A percentile compares a stretch with the other conserved stretches of the same genome.
Conservation (phyloP, 64 coral and sea anemone genomes). For the Montipora foliosa region DNA sequence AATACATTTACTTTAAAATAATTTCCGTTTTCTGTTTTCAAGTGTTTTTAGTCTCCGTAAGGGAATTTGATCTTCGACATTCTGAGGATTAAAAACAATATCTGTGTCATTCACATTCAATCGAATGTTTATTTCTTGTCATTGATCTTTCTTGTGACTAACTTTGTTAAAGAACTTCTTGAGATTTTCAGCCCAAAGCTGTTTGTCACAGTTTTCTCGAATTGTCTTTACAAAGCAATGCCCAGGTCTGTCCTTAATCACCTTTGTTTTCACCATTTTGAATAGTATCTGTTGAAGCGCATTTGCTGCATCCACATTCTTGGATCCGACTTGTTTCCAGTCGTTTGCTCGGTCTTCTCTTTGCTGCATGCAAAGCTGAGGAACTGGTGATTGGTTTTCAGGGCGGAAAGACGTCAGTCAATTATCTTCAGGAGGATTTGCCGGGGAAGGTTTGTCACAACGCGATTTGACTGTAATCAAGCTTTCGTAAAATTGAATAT, state of each 20-base stretch:
- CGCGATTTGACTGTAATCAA: neutral
- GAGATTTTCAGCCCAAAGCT: neutral
- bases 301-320: conserved; percentile 76
- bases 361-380: conserved; percentile 77
- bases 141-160: too few relatives aligned
- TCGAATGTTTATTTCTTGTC: too few relatives aligned
- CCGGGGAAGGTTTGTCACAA: conserved; percentile 60
- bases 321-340: conserved; percentile 89
- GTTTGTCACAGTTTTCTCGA: neutral
- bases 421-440: conserved; percentile 57
- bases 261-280: neutral
- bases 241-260: neutral
- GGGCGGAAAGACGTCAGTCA: neutral
- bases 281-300: conserved; percentile 79
- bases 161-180: too few relatives aligned
- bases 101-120: too few relatives aligned
- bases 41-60: too few relatives aligned
- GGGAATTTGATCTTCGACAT: too few relatives aligned
- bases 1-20: too few relatives aligned
- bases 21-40: too few relatives aligned
- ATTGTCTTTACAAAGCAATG: neutral
- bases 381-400: conserved; percentile 51
- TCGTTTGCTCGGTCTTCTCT: conserved; percentile 80
- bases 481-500: neutral
- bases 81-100: too few relatives aligned